Percentiles rank a stretch among this genome's conserved stretches.
phyloP scores from a whole-genome alignment of 2,797 vertebrate genomes.

The Picus viridis region DNA sequence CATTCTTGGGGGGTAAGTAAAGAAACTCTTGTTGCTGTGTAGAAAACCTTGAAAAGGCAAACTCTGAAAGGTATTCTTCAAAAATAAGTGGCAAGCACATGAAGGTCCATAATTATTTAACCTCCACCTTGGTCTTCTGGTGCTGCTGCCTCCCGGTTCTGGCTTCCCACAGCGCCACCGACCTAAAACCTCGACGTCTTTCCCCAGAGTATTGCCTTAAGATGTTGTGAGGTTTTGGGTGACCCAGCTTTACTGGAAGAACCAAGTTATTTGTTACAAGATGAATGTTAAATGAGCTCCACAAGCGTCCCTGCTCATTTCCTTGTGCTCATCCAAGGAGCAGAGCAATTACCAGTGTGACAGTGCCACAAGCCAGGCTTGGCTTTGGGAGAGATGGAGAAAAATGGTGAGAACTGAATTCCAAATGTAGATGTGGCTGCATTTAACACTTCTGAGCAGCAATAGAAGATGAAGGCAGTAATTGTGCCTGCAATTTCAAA shows the following conservation, averaged over 20 bases:
- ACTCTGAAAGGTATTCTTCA: not conserved
- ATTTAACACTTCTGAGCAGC: conserved; percentile 61
- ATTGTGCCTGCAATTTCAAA: conserved; percentile 55
- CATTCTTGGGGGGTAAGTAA: not conserved
- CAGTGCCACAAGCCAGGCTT: not conserved
- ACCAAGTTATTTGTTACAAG: not conserved
- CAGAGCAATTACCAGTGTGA: conserved; percentile 35
- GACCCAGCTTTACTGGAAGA: not conserved
- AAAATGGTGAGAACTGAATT: conserved; percentile 37
- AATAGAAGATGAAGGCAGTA: conserved; percentile 70
- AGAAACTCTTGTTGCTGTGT: not conserved
- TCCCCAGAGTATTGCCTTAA: not conserved
- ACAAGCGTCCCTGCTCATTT: not conserved
- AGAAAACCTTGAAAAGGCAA: not conserved
- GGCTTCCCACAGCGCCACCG: not conserved
- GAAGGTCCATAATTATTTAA: not conserved
- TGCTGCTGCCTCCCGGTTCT: not conserved
- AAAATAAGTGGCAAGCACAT: not conserved
- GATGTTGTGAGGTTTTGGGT: not conserved
- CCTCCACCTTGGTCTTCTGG: fast-evolving
- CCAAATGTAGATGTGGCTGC: not conserved
- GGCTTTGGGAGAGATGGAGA: conserved; percentile 13
- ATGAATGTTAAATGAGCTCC: not conserved
- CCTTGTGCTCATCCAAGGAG: not conserved
- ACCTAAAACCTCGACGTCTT: not conserved